Base-by-base conservation (phyloP, 1,140 invertebrate species). In the Marisa cornuarietis region DNA sequence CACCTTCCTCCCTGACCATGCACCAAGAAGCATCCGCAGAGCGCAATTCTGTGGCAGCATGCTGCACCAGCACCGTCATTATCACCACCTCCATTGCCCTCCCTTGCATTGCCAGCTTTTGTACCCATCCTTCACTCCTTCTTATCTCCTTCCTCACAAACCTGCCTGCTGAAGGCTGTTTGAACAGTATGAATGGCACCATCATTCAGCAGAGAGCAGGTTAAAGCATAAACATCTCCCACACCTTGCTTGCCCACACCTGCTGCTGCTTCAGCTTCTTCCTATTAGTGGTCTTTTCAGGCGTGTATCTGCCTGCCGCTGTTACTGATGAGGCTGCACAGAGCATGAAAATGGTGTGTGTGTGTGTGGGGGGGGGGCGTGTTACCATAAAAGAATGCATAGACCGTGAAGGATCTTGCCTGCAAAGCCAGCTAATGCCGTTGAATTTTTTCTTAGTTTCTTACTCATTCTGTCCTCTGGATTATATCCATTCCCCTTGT, bases 181-280 rank as follows among this genome's bases (percentile, higher is more conserved):
- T 76, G 65, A 51, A 63, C 76, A 68, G 65, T 24, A 63, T 68
- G 49, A 77, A 65, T 63, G n/a, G 62, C 63, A 77, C 66, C 76
- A 63, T 63, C 63, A 77, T 77, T n/a, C 76, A 69, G 63, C 76
- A 76, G 20, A 26, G 76, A 68, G 18, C 76, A 77, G 76, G 76
- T 77, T 77, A 14, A 20, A 31, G 65, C 26, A 24, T 11, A n/a
- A 68, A 5, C 22, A 11, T 63, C 71, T 22, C 31, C 61, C 63
- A 6, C 26, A 51, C 76, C 76, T n/a, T 68, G 65, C 26, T 68
- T 68, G 65, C 26, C 54, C 22, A 58, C 73, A 31, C 20, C 14
- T 77, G 5, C 68, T 62, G 20, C 8, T 61, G 13, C 26, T 63
- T 77, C 22, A 7, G 76, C 76, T 77, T 77, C 20, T 68, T 22